Percentiles rank a stretch among this genome's conserved stretches.
These are phyloP conservation scores for Falco rusticolus DNA, from an alignment of 2,797 vertebrate genomes.

Conservation along the genomic window DNA sequence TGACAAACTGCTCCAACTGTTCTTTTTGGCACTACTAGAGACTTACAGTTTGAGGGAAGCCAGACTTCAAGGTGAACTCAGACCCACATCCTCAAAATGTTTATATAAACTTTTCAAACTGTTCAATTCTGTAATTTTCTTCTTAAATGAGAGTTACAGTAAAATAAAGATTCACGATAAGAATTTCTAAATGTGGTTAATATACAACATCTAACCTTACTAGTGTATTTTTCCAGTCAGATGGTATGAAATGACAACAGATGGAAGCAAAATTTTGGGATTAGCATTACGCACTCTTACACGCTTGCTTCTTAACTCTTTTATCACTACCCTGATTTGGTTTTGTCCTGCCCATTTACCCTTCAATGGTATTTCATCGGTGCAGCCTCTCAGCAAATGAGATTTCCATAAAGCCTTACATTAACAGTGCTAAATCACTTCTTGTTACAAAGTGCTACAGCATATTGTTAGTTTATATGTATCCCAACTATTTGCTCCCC, in stretches of 20 bases:
- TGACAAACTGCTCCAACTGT: neutral
- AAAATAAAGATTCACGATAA: accelerated
- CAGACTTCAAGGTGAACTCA: neutral
- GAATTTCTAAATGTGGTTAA: neutral
- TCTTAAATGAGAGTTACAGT: neutral
- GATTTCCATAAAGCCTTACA: neutral
- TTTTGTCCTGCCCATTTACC: neutral
- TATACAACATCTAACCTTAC: neutral
- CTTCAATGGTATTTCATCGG: neutral
- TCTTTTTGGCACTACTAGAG: neutral
- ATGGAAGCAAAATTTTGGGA: neutral
- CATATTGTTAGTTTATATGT: neutral
- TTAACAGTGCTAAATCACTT: neutral
- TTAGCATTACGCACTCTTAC: accelerated
- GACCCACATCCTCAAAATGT: neutral
- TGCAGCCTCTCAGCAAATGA: neutral
- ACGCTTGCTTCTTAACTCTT: neutral
- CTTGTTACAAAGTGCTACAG: neutral
- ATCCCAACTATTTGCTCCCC: neutral
- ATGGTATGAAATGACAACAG: neutral
- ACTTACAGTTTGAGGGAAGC: neutral
- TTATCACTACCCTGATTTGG: neutral
- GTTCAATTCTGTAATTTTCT: neutral
- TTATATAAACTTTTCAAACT: neutral
- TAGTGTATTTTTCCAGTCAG: neutral